Conservation (phyloP, 2,113 vertebrate species). For the Mionectes macconnelli region DNA sequence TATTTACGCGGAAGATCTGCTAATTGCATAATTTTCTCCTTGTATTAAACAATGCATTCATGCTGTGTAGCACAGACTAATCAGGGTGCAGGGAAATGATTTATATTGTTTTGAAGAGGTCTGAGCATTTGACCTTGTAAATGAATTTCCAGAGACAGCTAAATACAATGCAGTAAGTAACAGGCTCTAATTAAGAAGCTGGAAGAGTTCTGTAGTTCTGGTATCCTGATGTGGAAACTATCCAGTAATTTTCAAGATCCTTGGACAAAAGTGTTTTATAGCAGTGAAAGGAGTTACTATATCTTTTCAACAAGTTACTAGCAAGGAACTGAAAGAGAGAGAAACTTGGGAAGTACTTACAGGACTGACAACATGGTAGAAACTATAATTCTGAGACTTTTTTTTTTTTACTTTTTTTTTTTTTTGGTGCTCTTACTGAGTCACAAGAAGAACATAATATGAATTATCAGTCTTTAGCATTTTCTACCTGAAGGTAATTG, state of each 20-base stretch:
- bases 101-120: background rate
- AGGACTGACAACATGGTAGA: background rate
- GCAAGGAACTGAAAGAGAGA: background rate
- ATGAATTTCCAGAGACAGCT: background rate
- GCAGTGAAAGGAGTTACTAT: background rate
- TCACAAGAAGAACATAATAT: background rate
- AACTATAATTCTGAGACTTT: background rate
- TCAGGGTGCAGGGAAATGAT: background rate
- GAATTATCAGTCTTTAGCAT: background rate
- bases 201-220: background rate
- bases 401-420: no score
- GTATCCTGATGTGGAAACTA: background rate
- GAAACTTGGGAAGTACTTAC: background rate
- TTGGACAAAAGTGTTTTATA: background rate
- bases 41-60: background rate
- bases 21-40: slow-evolving; percentile 24
- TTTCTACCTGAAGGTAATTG: background rate
- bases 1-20: background rate
- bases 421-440: background rate
- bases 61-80: background rate
- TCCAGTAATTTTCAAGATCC: background rate
- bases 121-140: slow-evolving; percentile 9
- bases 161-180: background rate
- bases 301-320: background rate
- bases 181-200: background rate